Base-by-base conservation (phyloP, 2,888 invertebrate genomes). In the Atrina japonica region DNA sequence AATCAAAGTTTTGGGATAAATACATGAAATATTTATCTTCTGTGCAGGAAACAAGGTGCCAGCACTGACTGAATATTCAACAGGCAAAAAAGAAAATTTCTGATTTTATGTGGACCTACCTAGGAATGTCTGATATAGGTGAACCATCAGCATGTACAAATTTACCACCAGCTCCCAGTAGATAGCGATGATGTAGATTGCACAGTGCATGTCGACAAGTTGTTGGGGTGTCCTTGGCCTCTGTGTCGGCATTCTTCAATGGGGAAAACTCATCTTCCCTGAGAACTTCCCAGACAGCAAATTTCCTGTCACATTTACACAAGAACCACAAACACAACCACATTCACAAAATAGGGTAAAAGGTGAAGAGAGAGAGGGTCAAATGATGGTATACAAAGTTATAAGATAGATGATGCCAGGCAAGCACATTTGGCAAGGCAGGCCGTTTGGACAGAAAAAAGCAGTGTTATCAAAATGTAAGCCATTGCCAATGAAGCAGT, bases 241-340 rank as follows among this genome's bases (percentile, higher is more conserved):
- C 95, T 0, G 94, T 92, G 88, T 98, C 96, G 0, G 96, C 93
- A 91, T 99, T 99, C 89, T 99, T 99, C 78, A 99, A 91, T 0
- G 99, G 98, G 82, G 98, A 97, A 89, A 99, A 99, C 90, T 99
- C 99, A 72, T 96, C 95, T 80, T 96, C 95, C 53, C 99, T 93
- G 0, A 95, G 96, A 91, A 99, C 97, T 71, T 90, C 90, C 94
- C 98, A 96, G 6, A 96, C 96, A 14, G 95, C 96, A 87, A 99
- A 88, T 64, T 83, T 85, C 79, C 88, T 88, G 86, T 85, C 83
- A 77, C 84, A 84, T 84, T 85, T 77, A 78, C 76, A 78, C 77
- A 73, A 79, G 43, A 65, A 63, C 67, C 21, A 68, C 74, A 70
- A 56, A 70, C 68, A 74, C 66, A 70, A 70, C 63, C 59, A 64